A percentile compares a stretch with the other conserved stretches of the same genome.
Evolutionary conservation across 2,797 vertebrate genomes (phyloP).

Genomic region (Thripadectes ignobilis): DNA sequence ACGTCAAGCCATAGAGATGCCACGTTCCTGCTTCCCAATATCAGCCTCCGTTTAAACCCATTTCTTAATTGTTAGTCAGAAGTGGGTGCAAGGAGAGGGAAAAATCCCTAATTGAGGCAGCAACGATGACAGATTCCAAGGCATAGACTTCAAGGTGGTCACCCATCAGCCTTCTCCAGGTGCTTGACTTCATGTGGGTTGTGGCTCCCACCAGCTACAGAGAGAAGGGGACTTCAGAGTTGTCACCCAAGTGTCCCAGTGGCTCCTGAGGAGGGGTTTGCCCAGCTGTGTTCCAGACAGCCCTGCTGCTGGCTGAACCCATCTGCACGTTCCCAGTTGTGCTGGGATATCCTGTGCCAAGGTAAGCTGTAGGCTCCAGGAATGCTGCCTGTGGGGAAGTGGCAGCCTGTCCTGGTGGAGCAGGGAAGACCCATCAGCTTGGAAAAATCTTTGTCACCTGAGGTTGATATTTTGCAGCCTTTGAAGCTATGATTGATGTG

Average conservation of each 20-base stretch:
- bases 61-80: background rate
- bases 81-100: background rate
- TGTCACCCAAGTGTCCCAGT: background rate
- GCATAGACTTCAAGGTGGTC: fast-evolving
- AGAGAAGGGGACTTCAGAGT: background rate
- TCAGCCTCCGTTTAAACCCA: background rate
- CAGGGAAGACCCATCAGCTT: background rate
- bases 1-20: background rate
- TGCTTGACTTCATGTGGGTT: fast-evolving
- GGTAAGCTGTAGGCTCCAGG: background rate
- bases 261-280: background rate
- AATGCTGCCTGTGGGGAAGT: background rate
- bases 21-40: background rate
- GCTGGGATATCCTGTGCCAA: background rate
- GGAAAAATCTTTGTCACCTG: background rate
- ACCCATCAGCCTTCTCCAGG: background rate
- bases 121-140: fast-evolving
- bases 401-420: background rate
- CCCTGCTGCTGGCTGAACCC: background rate
- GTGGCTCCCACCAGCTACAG: background rate
- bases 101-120: background rate
- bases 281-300: background rate
- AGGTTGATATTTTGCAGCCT: background rate
- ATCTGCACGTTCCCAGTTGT: fast-evolving
- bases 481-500: background rate